Evolutionary conservation across 2,888 invertebrate species (phyloP).

Genomic region (Andricus quercusramuli): DNA sequence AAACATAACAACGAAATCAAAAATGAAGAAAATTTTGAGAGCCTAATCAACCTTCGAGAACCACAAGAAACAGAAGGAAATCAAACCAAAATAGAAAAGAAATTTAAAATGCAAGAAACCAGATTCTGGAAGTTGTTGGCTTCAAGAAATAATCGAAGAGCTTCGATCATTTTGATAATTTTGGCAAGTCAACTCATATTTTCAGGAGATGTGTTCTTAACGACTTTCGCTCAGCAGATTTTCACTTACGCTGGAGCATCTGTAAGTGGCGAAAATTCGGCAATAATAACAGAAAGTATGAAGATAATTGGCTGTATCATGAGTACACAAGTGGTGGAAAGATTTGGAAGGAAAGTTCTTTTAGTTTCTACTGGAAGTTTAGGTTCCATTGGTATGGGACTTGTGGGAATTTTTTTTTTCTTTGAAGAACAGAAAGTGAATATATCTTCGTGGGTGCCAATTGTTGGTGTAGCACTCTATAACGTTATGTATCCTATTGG

Average conservation of each 20-base stretch:
- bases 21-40: neutral
- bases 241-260: neutral
- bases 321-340: neutral
- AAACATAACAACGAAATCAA: too few species aligned
- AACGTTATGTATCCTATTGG: conserved; percentile 83
- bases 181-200: neutral
- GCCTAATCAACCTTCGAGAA: neutral
- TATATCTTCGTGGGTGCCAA: conserved; percentile 81
- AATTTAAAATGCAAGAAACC: conserved; percentile 67
- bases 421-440: conserved; percentile 77
- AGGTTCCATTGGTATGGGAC: conserved; percentile 80
- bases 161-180: neutral
- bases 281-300: neutral
- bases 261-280: neutral
- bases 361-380: conserved; percentile 82
- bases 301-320: neutral
- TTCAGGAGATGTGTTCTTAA: neutral
- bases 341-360: conserved; percentile 78
- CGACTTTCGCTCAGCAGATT: neutral
- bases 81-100: conserved; percentile 75
- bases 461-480: conserved; percentile 82
- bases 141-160: neutral
- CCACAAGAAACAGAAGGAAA: neutral
- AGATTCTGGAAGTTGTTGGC: neutral
- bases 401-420: conserved; percentile 81